Percentiles rank a stretch among this genome's conserved stretches.
Conservation (phyloP, 2,797 vertebrate species). For the Danio albolineatus region DNA sequence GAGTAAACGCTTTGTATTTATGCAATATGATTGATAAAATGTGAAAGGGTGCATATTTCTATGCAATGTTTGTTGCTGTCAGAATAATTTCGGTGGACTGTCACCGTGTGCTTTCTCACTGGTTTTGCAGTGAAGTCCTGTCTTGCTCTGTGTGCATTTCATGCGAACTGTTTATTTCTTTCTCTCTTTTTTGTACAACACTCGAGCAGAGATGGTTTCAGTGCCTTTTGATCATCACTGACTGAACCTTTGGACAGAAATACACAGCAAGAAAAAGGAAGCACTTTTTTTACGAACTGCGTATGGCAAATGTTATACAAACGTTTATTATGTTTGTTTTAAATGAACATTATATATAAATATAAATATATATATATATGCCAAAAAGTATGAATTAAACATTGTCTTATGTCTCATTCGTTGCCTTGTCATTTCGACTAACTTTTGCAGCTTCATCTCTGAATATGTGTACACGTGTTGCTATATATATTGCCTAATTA, state of each 20-base stretch:
- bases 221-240: constrained; percentile 75
- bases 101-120: constrained; percentile 57
- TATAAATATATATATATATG: constrained; percentile 57
- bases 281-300: constrained; percentile 72
- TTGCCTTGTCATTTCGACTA: constrained; percentile 34
- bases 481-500: not conserved
- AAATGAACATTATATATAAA: constrained; percentile 72
- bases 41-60: constrained; percentile 72
- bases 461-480: not conserved
- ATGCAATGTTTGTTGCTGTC: constrained; percentile 71
- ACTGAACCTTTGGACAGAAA: constrained; percentile 58
- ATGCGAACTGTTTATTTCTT: constrained; percentile 50
- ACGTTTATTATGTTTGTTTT: constrained; percentile 73
- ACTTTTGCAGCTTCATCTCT: not conserved
- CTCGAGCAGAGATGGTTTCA: constrained; percentile 46
- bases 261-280: constrained; percentile 69
- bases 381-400: constrained; percentile 68
- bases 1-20: constrained; percentile 67
- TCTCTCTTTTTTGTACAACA: constrained; percentile 31
- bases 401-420: constrained; percentile 55
- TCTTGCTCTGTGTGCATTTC: constrained; percentile 52
- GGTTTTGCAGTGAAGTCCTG: constrained; percentile 60
- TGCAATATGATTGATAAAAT: constrained; percentile 68
- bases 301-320: constrained; percentile 68
- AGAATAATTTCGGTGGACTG: constrained; percentile 53